A percentile compares a stretch with the other conserved stretches of the same genome.
Conservation (phyloP, 2,113 vertebrate genomes). For the Lophius piscatorius region DNA sequence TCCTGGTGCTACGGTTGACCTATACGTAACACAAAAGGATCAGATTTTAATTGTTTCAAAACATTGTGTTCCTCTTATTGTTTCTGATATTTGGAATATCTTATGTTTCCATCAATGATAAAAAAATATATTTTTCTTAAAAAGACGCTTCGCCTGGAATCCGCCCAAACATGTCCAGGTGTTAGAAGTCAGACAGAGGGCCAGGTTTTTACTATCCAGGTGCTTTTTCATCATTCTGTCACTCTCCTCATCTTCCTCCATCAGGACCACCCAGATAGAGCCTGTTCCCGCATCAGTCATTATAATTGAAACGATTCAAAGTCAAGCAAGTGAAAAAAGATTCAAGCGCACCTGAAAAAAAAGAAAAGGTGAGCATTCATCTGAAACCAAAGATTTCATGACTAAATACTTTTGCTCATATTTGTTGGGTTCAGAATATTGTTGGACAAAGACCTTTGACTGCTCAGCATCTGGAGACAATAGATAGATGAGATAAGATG, state of each 20-base stretch:
- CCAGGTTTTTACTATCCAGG: slow-evolving; percentile 62
- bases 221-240: slow-evolving; percentile 30
- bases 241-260: slow-evolving; percentile 18
- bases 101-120: slow-evolving; percentile 38
- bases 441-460: no score
- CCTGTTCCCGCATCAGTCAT: slow-evolving; percentile 20
- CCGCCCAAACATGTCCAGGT: slow-evolving; percentile 78
- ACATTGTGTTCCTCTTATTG: slow-evolving; percentile 27
- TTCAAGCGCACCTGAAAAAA: slow-evolving; percentile 15
- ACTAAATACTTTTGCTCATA: no score
- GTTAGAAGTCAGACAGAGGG: slow-evolving; percentile 65
- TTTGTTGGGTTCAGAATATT: no score
- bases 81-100: slow-evolving; percentile 29
- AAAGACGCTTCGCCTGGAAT: slow-evolving; percentile 68
- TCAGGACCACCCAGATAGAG: slow-evolving; percentile 14
- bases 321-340: slow-evolving; percentile 50
- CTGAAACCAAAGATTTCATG: slow-evolving; percentile 24
- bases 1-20: slow-evolving; percentile 24
- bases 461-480: no score
- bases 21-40: slow-evolving; percentile 42
- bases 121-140: slow-evolving; percentile 62
- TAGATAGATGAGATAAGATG: no score
- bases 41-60: slow-evolving; percentile 31
- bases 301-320: slow-evolving; percentile 72
- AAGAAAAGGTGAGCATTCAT: no score